Evolutionary conservation across 2,888 invertebrate genomes (phyloP), one percentile per base, ranked within the genome.

Genomic region (Euzetes globulus): DNA sequence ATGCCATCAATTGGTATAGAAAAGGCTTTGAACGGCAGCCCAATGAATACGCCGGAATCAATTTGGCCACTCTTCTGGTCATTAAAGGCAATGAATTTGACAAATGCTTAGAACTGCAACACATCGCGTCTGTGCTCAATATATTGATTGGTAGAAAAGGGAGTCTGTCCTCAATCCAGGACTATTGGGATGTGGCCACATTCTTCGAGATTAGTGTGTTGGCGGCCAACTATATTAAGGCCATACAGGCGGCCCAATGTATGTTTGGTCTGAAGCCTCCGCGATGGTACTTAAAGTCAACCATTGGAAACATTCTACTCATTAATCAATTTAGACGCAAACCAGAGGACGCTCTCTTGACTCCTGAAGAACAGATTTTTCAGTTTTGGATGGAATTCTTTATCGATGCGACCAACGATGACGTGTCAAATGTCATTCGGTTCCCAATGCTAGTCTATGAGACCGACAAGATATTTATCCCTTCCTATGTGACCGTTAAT

Each of bases 371-470:
- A 82, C 77, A 79, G 75, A 87, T 94, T 0, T 97, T 98, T 83
- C 88, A 90, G 78, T 98, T 98, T 84, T 98, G 98, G 98, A 92
- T 96, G 88, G 98, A 99, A 81, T 98, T 94, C 84, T 98, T 99
- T 83, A 87, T 93, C 50, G 97, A 96, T 84, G 96, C 96, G 15
- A 93, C 91, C 37, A 91, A 91, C 75, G 89, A 89, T 75, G 89
- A 89, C 79, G 74, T 76, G 22, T 88, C 89, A 79, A 90, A 91
- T 82, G 88, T 87, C 80, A 94, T 95, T 80, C 86, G 94, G 78
- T 96, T 95, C 87, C 96, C 96, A 60, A 91, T 91, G 5, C 84
- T 93, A 74, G 89, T 95, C 78, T 85, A 94, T 79, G 98, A 99
- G 83, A 92, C 94, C 0, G 91, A 90, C 75, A 94, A 95, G 84